These are phyloP conservation scores for Anorthoa munda DNA, from an alignment of 2,888 invertebrate genomes.

Conservation along the genomic window DNA sequence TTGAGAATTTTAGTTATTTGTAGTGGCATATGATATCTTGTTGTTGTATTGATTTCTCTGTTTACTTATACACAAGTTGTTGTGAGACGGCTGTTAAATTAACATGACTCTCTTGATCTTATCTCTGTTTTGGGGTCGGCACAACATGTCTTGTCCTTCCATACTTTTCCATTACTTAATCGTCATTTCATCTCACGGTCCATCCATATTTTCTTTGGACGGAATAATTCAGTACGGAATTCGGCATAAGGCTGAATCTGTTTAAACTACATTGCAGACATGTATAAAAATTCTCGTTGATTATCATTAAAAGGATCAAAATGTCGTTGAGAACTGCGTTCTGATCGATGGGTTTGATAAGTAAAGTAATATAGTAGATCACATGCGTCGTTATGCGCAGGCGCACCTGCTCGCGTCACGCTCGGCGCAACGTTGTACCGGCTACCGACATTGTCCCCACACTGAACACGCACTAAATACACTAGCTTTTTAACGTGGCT, in stretches of 20 bases:
- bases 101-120: no score
- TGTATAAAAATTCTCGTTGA: background rate
- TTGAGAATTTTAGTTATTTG: slow-evolving; percentile 7
- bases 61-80: no score
- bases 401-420: slow-evolving; percentile 69
- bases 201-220: no score
- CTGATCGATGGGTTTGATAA: slow-evolving; percentile 46
- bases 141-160: no score
- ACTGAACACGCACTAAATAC: slow-evolving; percentile 46
- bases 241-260: background rate
- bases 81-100: no score
- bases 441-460: slow-evolving; percentile 50
- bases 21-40: slow-evolving; percentile 28
- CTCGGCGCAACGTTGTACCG: slow-evolving; percentile 35
- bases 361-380: slow-evolving; percentile 37
- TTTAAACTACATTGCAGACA: background rate
- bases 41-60: slow-evolving; percentile 7
- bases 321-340: slow-evolving; percentile 17
- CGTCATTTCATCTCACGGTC: no score
- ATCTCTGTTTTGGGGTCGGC: no score
- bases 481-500: background rate
- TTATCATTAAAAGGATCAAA: slow-evolving; percentile 29
- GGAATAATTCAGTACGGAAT: background rate
- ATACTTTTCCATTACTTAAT: no score
- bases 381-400: slow-evolving; percentile 48